Evolutionary conservation across 2,888 invertebrate species (phyloP), one percentile per base, ranked within the genome.

Genomic region (Coleophora flavipennella): DNA sequence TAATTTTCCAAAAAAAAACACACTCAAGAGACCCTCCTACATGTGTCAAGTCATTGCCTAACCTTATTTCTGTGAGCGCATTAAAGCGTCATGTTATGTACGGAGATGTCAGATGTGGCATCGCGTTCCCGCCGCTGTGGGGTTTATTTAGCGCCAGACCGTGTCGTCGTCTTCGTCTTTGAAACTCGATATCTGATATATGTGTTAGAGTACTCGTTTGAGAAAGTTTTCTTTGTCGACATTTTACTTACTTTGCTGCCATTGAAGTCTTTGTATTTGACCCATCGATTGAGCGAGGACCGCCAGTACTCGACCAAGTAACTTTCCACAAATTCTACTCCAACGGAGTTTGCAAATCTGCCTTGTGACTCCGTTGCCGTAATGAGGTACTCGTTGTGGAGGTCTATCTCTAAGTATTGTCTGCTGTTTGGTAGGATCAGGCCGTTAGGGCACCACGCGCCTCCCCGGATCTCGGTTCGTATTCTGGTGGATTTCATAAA

Each of bases 401-500:
- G 86, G 62, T 95, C 91, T 37, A 94, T 88, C 71, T 96, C 94
- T 35, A 96, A 83, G 71, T 90, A 96, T 67, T 96, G 95, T 10
- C 92, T 89, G 42, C 92, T 89, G 41, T 89, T 88, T 39, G 90
- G 88, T 51, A 90, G 88, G 53, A 95, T 93, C 59, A 92, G 89
- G 1, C 91, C 90, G 59, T 92, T 91, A 8, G 96, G 96, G 73
- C 96, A 96, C 96, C 96, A 96, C 0, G 96, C 96, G 0, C 96
- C 96, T 1, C 95, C 95, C 47, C 92, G 92, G 53, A 91, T 89
- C 64, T 96, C 96, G 38, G 92, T 91, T 8, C 94, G 88, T 50
- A 96, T 90, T 68, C 96, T 96, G 86, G 20, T 6, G 6, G 20
- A 20, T 20, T 20, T 4, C 6, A 4, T 20, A 20, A 4, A 20